phyloP scores from a whole-genome alignment of 2,113 vertebrate genomes.

The Narcine bancroftii region DNA sequence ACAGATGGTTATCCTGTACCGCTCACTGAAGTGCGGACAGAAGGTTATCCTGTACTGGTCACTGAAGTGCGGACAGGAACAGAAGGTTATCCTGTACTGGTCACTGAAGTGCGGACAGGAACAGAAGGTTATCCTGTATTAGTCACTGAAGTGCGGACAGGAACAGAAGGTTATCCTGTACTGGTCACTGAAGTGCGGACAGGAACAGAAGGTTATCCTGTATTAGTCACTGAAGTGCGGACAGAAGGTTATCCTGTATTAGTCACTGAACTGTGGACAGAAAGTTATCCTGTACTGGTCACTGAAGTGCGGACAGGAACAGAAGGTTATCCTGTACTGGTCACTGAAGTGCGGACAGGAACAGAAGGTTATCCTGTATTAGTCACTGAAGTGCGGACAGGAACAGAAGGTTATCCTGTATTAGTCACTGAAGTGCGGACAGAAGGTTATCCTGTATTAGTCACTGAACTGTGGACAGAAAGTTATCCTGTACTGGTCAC shows the following conservation, averaged over 20 bases:
- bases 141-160: no score
- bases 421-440: no score
- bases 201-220: not conserved
- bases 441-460: not conserved
- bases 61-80: no score
- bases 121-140: not conserved
- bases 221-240: no score
- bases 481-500: not conserved
- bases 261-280: no score
- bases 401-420: not conserved
- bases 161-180: not conserved
- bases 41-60: not conserved
- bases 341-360: no score
- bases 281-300: not conserved
- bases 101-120: no score
- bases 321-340: not conserved
- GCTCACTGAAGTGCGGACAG: no score
- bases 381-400: no score
- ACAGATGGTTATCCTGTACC: not conserved
- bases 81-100: not conserved
- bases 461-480: no score
- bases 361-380: not conserved
- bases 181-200: no score
- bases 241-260: not conserved
- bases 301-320: no score